Evolutionary conservation across 2,888 invertebrate genomes (phyloP), one percentile per base, ranked within the genome.

Genomic region (Mantis religiosa): DNA sequence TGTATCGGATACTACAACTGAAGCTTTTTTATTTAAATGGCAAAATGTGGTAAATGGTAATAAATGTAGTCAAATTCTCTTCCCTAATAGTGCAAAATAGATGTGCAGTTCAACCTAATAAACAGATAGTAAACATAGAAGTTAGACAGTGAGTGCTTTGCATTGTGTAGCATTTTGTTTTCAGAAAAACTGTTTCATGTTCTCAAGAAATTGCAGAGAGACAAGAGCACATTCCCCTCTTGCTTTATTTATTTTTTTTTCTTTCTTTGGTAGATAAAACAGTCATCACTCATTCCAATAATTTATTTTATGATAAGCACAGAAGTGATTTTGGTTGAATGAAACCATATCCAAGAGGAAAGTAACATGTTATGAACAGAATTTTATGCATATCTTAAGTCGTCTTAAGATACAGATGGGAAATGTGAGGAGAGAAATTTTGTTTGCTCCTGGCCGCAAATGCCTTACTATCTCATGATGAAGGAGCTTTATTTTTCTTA

Each of bases 241-340:
- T 71, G 54, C 54, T 71, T 15, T 71, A 41, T 6, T 71, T 54
- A 8, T 54, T 54, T 54, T 20, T 71, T 41, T 83, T n/a, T 82
- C 30, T 82, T 84, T 89, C 82, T 86, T 27, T 89, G 81, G 83
- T 82, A 87, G 87, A 81, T 88, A 82, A 71, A 87, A 83, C 86
- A 88, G 87, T 54, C 88, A 87, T 85, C 41, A 30, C 85, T 89
- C 89, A 89, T 89, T 89, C 89, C 89, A 89, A 82, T 87, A 82
- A 71, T 71, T 71, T 71, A 71, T 71, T 71, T 71, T 71, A 71
- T 20, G 54, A 71, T 71, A 71, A 71, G 85, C n/a, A 41, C 85
- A 85, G 20, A 41, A n/a, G 7, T 85, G 27, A 30, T 27, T 27
- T 41, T 27, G 30, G 20, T 34, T 85, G 20, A 28, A 87, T 15